Base-by-base conservation (phyloP, 1,140 invertebrate genomes). In the Galendromus occidentalis region DNA sequence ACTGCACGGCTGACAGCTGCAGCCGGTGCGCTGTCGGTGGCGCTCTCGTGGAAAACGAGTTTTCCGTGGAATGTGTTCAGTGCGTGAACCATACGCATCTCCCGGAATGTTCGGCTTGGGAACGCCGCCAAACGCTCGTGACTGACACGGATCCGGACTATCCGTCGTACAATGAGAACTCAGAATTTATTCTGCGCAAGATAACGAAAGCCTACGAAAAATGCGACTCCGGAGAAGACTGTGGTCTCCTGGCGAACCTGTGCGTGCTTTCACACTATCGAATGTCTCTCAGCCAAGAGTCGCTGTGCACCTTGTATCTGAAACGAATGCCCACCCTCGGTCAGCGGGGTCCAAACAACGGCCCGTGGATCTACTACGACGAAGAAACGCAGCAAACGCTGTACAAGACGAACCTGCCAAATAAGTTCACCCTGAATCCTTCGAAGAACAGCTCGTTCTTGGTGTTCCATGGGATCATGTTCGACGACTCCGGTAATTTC, bases 321-420 rank as follows among this genome's bases (percentile, higher is more conserved):
- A 59, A 59, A 9, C 51, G n/a, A 17, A 59, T 9, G 12, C 51
- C 51, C 33, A 59, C 14, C 22, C 14, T 59, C 14, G 51, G 51
- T 25, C 51, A 59, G 51, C 51, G 51, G 14, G 22, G 51, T 25
- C 51, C 51, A 1, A 59, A 17, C 14, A 59, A 59, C 22, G 51
- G 51, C 1, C 51, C 51, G 17, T 59, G 51, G 51, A 59, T 59
- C 22, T 59, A 59, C 22, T 59, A 59, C 51, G 51, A 59, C 33
- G 51, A 59, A 25, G 51, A 59, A 59, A 59, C 51, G 2, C 51
- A 25, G 51, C 51, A 59, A 9, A 59, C 51, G 14, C 51, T 59
- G 1, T 59, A 59, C 22, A 59, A 59, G 22, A 59, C 51, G 22
- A 59, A 59, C 22, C 22, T 59, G 2, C 51, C 51, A 14, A 59